Percentiles rank a stretch among this genome's conserved stretches.
Evolutionary conservation across 2,888 invertebrate genomes (phyloP).

Genomic region (Zaprionus obscuricornis): DNA sequence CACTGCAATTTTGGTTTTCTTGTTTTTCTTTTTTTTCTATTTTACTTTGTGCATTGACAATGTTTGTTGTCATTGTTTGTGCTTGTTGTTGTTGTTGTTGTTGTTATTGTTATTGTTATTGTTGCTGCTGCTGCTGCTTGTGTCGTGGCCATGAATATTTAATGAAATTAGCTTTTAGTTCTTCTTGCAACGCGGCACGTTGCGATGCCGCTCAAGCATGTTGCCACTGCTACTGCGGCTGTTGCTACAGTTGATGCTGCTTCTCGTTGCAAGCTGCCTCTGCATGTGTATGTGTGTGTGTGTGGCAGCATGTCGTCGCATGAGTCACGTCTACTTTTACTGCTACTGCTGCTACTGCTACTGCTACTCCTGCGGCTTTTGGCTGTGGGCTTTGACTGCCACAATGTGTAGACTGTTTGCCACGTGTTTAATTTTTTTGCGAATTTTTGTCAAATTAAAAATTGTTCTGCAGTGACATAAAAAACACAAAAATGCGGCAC

Average conservation of each 20-base stretch:
- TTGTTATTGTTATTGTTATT: constrained; percentile 15
- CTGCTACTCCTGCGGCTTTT: too few species aligned
- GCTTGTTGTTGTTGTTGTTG: constrained; percentile 11
- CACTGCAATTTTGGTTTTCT: background rate
- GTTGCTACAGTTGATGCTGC: too few species aligned
- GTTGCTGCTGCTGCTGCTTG: constrained; percentile 22
- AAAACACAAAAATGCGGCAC: constrained; percentile 14
- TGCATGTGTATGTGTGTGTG: too few species aligned
- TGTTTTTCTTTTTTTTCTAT: background rate
- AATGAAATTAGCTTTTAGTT: constrained; percentile 73
- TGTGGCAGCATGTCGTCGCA: too few species aligned
- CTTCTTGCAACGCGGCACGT: constrained; percentile 56
- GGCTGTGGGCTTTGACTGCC: too few species aligned
- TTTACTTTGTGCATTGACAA: constrained; percentile 39
- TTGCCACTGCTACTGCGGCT: constrained; percentile 11
- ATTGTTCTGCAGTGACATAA: constrained; percentile 18
- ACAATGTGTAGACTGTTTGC: too few species aligned
- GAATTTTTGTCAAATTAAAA: constrained; percentile 33
- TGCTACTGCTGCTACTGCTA: too few species aligned
- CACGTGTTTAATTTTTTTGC: constrained; percentile 13
- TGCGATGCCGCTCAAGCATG: constrained; percentile 43
- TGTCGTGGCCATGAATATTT: constrained; percentile 70
- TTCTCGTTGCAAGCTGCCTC: too few species aligned
- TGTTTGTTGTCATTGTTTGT: background rate
- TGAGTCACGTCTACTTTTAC: too few species aligned